Evolutionary conservation across 2,888 invertebrate genomes (phyloP).

Genomic region (Didymodactylos carnosus): DNA sequence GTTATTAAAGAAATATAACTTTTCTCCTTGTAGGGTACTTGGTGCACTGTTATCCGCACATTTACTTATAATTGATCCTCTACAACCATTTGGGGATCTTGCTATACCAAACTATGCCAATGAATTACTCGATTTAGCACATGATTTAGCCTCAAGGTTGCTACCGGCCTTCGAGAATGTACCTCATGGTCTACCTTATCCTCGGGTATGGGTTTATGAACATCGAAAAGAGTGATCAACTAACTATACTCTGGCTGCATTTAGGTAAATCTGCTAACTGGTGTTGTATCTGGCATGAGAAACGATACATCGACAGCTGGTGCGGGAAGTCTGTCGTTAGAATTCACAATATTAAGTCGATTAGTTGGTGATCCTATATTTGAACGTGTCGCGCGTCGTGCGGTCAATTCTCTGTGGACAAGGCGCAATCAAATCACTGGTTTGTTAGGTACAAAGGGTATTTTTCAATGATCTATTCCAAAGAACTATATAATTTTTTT

Average conservation of each 20-base stretch:
- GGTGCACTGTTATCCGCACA: slow-evolving; percentile 46
- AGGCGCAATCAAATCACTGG: slow-evolving; percentile 41
- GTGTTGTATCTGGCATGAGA: slow-evolving; percentile 37
- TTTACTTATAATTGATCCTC: slow-evolving; percentile 40
- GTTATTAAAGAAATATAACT: neutral
- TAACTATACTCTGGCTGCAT: slow-evolving; percentile 16
- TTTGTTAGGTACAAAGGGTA: slow-evolving; percentile 36
- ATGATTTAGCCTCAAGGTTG: slow-evolving; percentile 42
- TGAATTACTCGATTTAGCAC: slow-evolving; percentile 42
- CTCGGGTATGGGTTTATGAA: slow-evolving; percentile 25
- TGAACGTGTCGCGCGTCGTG: slow-evolving; percentile 41
- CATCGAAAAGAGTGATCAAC: neutral
- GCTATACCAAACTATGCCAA: slow-evolving; percentile 37
- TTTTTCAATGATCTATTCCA: neutral
- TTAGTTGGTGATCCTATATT: slow-evolving; percentile 43
- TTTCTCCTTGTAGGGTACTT: slow-evolving; percentile 29
- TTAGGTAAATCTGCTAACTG: slow-evolving; percentile 40
- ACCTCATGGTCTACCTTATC: slow-evolving; percentile 41
- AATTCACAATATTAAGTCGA: slow-evolving; percentile 44
- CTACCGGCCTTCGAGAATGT: slow-evolving; percentile 44
- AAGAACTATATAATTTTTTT: neutral
- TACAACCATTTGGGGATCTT: slow-evolving; percentile 40
- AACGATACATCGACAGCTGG: slow-evolving; percentile 47
- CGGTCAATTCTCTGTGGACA: slow-evolving; percentile 40
- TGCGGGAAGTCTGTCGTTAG: slow-evolving; percentile 44